Conservation (phyloP, 2,888 invertebrate genomes). For the Escarpia spicata region DNA sequence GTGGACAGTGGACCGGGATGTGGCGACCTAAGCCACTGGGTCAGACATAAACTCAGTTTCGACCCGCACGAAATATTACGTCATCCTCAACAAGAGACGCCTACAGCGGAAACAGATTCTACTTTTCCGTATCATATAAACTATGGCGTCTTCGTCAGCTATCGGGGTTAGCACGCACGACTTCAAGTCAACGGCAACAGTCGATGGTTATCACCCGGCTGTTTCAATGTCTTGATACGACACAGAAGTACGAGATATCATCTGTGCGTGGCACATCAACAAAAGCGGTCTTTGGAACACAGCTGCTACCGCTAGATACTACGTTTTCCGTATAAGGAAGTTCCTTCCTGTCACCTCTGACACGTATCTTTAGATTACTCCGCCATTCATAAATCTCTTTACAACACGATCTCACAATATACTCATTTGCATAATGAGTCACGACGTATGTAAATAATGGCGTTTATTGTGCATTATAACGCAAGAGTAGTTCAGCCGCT, state of each 20-base stretch:
- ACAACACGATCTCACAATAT: background rate
- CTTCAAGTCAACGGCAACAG: background rate
- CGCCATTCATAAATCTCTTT: constrained; percentile 1
- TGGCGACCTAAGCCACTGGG: background rate
- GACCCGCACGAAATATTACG: background rate
- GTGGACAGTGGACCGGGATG: background rate
- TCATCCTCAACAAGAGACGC: background rate
- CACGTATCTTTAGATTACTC: background rate
- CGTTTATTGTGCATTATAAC: background rate
- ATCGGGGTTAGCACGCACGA: background rate
- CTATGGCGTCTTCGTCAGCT: background rate
- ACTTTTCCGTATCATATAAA: background rate
- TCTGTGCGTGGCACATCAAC: background rate
- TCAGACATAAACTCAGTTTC: background rate
- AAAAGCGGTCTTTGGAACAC: background rate
- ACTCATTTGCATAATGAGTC: background rate
- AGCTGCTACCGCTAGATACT: background rate
- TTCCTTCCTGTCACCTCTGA: constrained; percentile 16
- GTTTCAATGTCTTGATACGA: background rate
- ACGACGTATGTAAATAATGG: background rate
- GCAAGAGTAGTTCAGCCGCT: background rate
- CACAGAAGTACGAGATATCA: background rate
- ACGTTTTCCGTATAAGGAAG: background rate
- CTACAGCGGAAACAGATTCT: background rate
- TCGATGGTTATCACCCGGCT: background rate